Percentiles rank a stretch among this genome's conserved stretches.
phyloP scores from a whole-genome alignment of 2,888 invertebrate species.

The Ormyrus pomaceus region DNA sequence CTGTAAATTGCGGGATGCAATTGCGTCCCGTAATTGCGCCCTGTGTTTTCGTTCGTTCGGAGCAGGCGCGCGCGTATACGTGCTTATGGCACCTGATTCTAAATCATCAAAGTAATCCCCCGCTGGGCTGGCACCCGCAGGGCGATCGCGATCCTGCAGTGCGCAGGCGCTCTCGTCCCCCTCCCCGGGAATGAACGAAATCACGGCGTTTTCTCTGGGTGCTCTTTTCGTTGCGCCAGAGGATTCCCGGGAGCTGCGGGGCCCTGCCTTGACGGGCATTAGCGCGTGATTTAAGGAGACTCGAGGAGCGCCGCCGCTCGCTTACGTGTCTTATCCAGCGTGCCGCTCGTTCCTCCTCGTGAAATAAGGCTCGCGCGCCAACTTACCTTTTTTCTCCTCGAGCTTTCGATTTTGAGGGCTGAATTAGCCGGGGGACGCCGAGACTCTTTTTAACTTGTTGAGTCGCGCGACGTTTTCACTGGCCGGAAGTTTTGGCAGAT shows the following conservation, averaged over 20 bases:
- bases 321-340: neutral
- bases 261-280: slow-evolving; percentile 23
- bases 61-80: neutral
- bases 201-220: slow-evolving; percentile 10
- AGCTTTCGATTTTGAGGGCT: no score
- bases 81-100: slow-evolving; percentile 35
- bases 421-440: no score
- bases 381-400: slow-evolving; percentile 6
- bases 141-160: neutral
- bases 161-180: neutral
- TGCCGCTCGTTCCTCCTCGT: neutral
- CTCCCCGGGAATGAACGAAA: slow-evolving; percentile 4
- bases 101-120: slow-evolving; percentile 54
- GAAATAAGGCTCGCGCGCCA: neutral
- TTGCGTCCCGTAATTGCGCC: slow-evolving; percentile 54
- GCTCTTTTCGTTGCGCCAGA: no score
- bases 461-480: no score
- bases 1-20: slow-evolving; percentile 50
- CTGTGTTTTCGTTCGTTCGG: slow-evolving; percentile 40
- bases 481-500: no score
- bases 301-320: slow-evolving; percentile 3
- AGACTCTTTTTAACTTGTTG: no score
- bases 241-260: neutral
- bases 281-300: slow-evolving; percentile 47
- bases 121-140: no score